Conservation (phyloP, 2,797 vertebrate species). For the Rhinatrema bivittatum region DNA sequence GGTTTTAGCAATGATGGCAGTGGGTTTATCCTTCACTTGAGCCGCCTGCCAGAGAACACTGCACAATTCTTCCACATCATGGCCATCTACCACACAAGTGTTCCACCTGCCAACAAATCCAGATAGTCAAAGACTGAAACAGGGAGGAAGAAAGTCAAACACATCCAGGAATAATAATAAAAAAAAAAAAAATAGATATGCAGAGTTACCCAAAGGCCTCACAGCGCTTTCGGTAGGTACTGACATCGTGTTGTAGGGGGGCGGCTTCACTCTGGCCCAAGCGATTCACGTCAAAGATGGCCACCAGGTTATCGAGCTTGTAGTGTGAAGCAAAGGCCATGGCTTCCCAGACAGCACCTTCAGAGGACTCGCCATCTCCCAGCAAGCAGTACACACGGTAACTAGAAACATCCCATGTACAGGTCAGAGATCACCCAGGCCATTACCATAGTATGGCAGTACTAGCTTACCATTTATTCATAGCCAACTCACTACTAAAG, state of each 20-base stretch:
- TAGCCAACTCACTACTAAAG: no score
- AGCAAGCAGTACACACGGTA: conserved; percentile 82
- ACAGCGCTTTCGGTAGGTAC: conserved; percentile 67
- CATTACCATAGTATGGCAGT: no score
- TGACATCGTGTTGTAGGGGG: conserved; percentile 63
- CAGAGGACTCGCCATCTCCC: conserved; percentile 73
- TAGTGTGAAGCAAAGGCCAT: conserved; percentile 80
- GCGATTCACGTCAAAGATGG: conserved; percentile 74
- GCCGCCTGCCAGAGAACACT: conserved; percentile 70
- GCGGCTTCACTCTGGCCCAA: conserved; percentile 71
- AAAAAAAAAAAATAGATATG: neutral
- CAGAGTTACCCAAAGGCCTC: conserved; percentile 81
- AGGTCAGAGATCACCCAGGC: no score
- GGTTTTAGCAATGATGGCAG: conserved; percentile 80
- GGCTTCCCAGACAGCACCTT: conserved; percentile 82
- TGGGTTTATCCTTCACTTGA: conserved; percentile 71
- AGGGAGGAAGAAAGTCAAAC: conserved; percentile 12
- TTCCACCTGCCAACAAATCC: conserved; percentile 63
- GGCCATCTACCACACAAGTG: conserved; percentile 76
- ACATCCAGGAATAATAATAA: neutral
- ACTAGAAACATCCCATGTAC: conserved; percentile 40
- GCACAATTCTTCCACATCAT: conserved; percentile 73
- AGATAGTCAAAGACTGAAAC: conserved; percentile 6
- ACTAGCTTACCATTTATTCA: no score
- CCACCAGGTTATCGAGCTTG: conserved; percentile 74